A percentile compares a stretch with the other conserved stretches of the same genome.
Conservation (phyloP, 2,113 vertebrate species). For the Takifugu flavidus region DNA sequence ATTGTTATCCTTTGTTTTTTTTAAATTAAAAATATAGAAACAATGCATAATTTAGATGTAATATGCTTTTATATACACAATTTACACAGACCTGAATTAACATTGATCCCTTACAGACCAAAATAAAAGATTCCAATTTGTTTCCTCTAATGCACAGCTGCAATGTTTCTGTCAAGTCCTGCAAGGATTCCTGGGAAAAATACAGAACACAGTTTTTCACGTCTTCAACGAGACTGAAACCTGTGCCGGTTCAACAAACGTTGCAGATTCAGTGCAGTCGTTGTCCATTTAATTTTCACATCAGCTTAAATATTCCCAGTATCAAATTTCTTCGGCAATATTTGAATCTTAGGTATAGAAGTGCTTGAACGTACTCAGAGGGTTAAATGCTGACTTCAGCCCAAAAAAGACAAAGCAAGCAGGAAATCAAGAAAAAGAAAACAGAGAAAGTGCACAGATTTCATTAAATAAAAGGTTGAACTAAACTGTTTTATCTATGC, state of each 20-base stretch:
- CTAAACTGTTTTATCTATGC: conserved; percentile 92
- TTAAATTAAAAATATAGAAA: conserved; percentile 86
- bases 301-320: conserved; percentile 48
- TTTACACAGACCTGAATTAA: conserved; percentile 81
- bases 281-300: conserved; percentile 39
- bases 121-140: conserved; percentile 52
- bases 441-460: conserved; percentile 84
- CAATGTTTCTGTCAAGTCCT: conserved; percentile 45
- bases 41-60: conserved; percentile 83
- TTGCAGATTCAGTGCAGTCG: conserved; percentile 10
- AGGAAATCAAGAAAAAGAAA: conserved; percentile 33
- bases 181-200: conserved; percentile 31
- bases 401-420: conserved; percentile 51
- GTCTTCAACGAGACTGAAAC: conserved; percentile 27
- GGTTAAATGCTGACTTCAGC: conserved; percentile 90
- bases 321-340: conserved; percentile 41
- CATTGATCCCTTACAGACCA: conserved; percentile 74
- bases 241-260: conserved; percentile 11
- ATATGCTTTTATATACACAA: conserved; percentile 78
- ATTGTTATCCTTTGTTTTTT: conserved; percentile 23
- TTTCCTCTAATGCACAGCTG: conserved; percentile 42
- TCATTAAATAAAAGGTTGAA: conserved; percentile 88
- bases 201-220: conserved; percentile 27
- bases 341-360: conserved; percentile 85
- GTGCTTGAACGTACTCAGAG: conserved; percentile 97